Evolutionary conservation across 2,888 invertebrate species (phyloP), one percentile per base, ranked within the genome.

Genomic region (Caradrina clavipalpis): DNA sequence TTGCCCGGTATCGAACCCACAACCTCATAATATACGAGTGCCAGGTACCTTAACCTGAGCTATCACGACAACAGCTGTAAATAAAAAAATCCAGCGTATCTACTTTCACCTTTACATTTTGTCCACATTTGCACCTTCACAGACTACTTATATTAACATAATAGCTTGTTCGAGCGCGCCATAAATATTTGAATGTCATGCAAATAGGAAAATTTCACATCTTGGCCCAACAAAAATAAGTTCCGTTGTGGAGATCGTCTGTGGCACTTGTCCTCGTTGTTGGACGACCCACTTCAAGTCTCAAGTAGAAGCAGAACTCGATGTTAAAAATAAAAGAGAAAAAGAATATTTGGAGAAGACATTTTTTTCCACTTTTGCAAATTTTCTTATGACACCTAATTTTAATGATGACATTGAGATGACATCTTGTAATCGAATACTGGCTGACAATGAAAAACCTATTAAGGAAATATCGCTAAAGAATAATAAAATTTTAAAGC

Each of bases 181-280:
- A 78, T 78, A 80, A 79, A 83, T 79, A 80, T 85, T 79, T 79
- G 75, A 77, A 79, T 72, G 68, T 66, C 78, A 86, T 86, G 82
- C 78, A 85, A 88, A 88, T 83, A 62, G 60, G 62, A 78, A 69
- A 76, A 72, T 71, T 79, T 76, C 64, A 22, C 60, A 80, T 78
- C 73, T 73, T 61, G 60, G 69, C 61, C 15, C 63, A 67, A 84
- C 82, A 85, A 73, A 85, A 88, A 85, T 82, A 85, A 82, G 80
- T 89, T 87, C 78, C 74, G 78, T 78, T 77, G 74, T 74, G 65
- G 58, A 83, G 80, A 86, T 86, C 78, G 83, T 85, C 85, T 81
- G 82, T 82, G 72, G 67, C 84, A 78, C 91, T 91, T 89, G 90
- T 86, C 90, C 89, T 71, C 82, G 81, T 89, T 90, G 88, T 86